These are phyloP conservation scores for Avahi laniger DNA, from an alignment of 2,797 vertebrate genomes.

Conservation along the genomic window DNA sequence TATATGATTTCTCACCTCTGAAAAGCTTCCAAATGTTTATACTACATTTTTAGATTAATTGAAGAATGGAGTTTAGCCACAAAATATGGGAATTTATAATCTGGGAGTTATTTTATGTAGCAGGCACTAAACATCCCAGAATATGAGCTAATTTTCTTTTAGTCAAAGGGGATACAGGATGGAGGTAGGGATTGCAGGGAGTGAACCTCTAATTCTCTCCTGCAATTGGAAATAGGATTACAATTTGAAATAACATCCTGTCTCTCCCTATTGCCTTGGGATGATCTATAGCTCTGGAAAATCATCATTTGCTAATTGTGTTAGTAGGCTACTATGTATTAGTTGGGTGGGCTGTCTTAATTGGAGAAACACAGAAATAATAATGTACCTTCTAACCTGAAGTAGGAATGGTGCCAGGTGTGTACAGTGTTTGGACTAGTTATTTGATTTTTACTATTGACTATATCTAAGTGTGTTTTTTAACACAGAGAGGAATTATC, in stretches of 20 bases:
- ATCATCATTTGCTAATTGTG: not conserved
- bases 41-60: not conserved
- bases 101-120: not conserved
- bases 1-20: not conserved
- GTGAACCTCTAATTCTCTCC: not conserved
- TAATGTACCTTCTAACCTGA: not conserved
- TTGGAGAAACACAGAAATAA: not conserved
- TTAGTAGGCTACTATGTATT: not conserved
- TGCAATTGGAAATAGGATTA: not conserved
- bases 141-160: not conserved
- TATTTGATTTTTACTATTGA: conserved; percentile 53
- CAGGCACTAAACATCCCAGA: not conserved
- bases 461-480: conserved; percentile 69
- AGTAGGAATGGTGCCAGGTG: conserved; percentile 45
- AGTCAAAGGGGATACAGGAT: not conserved
- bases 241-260: not conserved
- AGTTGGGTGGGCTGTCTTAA: not conserved
- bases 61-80: conserved; percentile 26
- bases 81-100: not conserved
- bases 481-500: conserved; percentile 77
- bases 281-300: conserved; percentile 22
- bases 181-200: not conserved
- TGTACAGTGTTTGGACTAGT: conserved; percentile 38
- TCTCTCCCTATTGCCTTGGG: not conserved
- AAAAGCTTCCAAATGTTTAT: conserved; percentile 2